Evolutionary conservation across 2,113 vertebrate species (phyloP), one percentile per base, ranked within the genome.

Genomic region (Sturnus vulgaris): DNA sequence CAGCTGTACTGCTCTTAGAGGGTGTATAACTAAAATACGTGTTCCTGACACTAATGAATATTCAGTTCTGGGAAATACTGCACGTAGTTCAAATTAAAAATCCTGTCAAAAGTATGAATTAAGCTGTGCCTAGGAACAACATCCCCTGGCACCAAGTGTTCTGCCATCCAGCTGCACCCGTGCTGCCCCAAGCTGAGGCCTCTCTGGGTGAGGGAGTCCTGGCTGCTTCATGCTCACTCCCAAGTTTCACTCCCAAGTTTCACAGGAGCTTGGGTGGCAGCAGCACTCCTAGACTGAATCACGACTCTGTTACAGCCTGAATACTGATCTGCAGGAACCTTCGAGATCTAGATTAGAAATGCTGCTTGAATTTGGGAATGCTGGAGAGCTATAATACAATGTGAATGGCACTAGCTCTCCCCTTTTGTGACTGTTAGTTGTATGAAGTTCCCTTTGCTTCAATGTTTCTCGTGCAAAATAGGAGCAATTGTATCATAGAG

Each of bases 171-270:
- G 39, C 69, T 23, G 33, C 25, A 9, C 7, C 22, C 2, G 0
- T 46, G 23, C 39, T 59, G 42, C 31, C 8, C n/a, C 42, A n/a
- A 2, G 9, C 16, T 0, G 1, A 35, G 25, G 12, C 7, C 3
- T 1, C 8, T 37, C 22, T n/a, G 17, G 12, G 11, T 22, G 6
- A 49, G 14, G 14, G 18, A 27, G 19, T 65, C 57, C 44, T 39
- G 37, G 10, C 33, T 47, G 49, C 23, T 37, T 75, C 20, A 1
- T 47, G 42, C 31, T 88, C 61, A 30, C 4, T 76, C n/a, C 30
- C 5, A 37, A 7, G 33, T 59, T 53, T 47, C 40, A 40, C 39
- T 39, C 11, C 39, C 39, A 39, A 39, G 39, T 39, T 39, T 39
- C 49, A 27, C 5, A 78, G 64, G 16, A 52, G 10, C 15, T 33